phyloP scores from a whole-genome alignment of 2,113 vertebrate species.

The Todiramphus chloris region DNA sequence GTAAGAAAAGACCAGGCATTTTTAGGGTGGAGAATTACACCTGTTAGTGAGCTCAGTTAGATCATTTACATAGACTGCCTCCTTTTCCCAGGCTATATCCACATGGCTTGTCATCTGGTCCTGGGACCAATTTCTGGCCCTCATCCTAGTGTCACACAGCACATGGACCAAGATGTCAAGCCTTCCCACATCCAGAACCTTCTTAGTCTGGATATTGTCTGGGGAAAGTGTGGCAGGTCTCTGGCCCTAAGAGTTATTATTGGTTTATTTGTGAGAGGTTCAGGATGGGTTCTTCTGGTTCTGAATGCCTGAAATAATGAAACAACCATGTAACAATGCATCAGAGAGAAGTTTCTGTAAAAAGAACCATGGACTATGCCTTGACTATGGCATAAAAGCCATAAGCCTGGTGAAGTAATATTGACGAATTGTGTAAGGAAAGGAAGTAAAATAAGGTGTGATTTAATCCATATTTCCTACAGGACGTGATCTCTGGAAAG shows the following conservation, averaged over 20 bases:
- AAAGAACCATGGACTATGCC: neutral
- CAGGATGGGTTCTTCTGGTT: neutral
- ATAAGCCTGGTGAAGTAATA: neutral
- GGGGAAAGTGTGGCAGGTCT: fast-evolving
- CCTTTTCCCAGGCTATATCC: neutral
- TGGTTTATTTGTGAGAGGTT: neutral
- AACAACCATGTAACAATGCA: neutral
- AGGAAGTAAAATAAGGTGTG: neutral
- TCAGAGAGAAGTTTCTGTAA: neutral
- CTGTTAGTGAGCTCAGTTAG: neutral
- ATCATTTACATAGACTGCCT: neutral
- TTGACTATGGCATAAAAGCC: neutral
- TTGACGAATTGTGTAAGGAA: neutral
- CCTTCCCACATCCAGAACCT: neutral
- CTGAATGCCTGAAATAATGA: neutral
- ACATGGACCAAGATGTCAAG: fast-evolving
- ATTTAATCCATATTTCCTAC: neutral
- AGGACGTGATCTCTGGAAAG: neutral
- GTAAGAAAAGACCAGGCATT: neutral
- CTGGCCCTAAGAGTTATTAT: neutral
- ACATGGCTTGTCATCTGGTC: neutral
- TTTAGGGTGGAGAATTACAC: neutral
- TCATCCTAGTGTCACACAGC: neutral
- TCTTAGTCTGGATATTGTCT: fast-evolving
- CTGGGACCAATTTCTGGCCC: neutral